Evolutionary conservation across 2,888 invertebrate genomes (phyloP).

Genomic region (Antitype chi): DNA sequence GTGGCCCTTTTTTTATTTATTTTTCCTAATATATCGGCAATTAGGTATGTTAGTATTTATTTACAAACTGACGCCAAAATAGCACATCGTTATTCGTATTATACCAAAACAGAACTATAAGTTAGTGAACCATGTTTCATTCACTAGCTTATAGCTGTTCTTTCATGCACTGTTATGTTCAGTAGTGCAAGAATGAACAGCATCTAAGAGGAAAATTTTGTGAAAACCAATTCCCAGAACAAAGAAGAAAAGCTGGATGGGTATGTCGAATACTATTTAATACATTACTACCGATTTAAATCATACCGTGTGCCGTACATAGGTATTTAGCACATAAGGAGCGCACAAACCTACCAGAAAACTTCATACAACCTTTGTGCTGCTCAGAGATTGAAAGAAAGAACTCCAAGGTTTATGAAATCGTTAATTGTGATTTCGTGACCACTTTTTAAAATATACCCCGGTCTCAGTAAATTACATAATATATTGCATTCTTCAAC

Average conservation of each 20-base stretch:
- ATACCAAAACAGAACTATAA: background rate
- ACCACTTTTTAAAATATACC: background rate
- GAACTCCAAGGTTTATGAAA: background rate
- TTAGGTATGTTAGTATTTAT: background rate
- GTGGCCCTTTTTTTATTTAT: constrained; percentile 5
- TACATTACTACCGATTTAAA: background rate
- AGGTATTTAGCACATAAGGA: background rate
- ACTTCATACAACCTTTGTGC: background rate
- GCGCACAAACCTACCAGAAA: background rate
- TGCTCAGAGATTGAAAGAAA: background rate
- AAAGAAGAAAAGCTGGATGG: background rate
- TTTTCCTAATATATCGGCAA: background rate
- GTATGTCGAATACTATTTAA: background rate
- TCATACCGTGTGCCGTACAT: background rate
- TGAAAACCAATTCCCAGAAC: background rate
- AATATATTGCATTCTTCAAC: background rate
- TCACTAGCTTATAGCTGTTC: too few species aligned
- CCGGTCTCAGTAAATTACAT: background rate
- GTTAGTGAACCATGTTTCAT: background rate
- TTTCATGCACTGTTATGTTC: background rate
- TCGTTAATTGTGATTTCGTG: background rate
- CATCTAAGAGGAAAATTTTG: background rate
- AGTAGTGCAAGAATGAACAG: background rate
- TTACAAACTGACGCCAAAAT: constrained; percentile 4
- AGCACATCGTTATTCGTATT: background rate